phyloP scores from a whole-genome alignment of 37 sponge, comb jelly and placozoan genomes.

The Amphimedon queenslandica region DNA sequence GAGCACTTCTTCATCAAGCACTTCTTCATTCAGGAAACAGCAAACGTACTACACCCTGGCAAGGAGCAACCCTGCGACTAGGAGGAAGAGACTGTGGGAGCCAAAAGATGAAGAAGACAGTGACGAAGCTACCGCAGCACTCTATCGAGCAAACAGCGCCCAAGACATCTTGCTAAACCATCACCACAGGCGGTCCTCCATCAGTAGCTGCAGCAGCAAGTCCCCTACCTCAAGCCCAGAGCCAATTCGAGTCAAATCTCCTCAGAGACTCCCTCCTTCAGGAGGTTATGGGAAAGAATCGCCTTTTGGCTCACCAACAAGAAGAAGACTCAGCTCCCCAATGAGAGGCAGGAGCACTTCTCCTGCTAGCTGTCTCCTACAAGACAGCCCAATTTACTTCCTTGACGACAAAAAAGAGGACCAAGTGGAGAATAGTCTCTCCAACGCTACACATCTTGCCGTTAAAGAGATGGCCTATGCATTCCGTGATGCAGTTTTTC shows the following conservation, averaged over 20 bases:
- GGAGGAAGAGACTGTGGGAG: background rate
- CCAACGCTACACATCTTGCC: background rate
- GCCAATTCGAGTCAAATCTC: background rate
- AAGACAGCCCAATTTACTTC: background rate
- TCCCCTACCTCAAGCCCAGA: background rate
- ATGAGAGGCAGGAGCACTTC: background rate
- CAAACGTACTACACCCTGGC: background rate
- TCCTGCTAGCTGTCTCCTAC: too few relatives aligned
- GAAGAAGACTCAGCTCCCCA: too few relatives aligned
- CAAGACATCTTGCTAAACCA: background rate
- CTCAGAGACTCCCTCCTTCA: background rate
- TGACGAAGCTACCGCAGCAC: background rate
- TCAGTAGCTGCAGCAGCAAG: background rate
- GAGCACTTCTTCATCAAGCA: background rate
- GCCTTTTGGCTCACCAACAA: background rate
- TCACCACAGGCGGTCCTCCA: background rate
- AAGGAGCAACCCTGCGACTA: background rate
- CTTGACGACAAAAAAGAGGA: too few relatives aligned
- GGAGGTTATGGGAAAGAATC: background rate
- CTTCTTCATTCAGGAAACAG: background rate
- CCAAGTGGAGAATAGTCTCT: too few relatives aligned
- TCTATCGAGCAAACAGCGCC: background rate
- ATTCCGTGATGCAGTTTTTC: background rate
- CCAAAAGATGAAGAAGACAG: background rate
- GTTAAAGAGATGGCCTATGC: background rate